Base-by-base conservation (phyloP, 2,888 invertebrate genomes). In the Malthinus seriepunctatus region DNA sequence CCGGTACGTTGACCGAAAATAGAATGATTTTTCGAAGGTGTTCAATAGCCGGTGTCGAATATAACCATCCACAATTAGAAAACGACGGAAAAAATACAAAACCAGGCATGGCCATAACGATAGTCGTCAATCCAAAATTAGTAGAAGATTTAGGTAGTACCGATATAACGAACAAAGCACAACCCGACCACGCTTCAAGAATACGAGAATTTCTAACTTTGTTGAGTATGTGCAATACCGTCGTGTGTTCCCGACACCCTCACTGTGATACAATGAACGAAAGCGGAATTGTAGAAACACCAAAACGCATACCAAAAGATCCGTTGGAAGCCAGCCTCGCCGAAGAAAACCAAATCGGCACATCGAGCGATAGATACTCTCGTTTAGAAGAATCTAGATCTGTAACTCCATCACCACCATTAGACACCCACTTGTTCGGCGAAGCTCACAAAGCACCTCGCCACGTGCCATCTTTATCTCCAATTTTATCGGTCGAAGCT, bases 1-100 rank as follows among this genome's bases (percentile, higher is more conserved):
- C 98, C 1, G 98, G 98, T 5, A 98, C 98, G 1, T 81, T 98
- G 55, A 98, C 98, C 0, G 97, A 97, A 79, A 98, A 98, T 78
- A 90, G 94, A 78, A 98, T 98, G 97, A 86, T 96, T 72, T 98
- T 98, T 79, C 86, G 94, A 55, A 84, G 92, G 47, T 97, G 97
- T 74, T 88, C 92, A 2, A 89, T 97, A 23, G 90, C 88, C 15
- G 97, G 95, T 0, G 85, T 89, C 37, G 95, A 97, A 79, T 97
- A 95, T 75, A 89, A 90, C 72, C 95, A 95, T 76, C 87, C 88
- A 1, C 84, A 89, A 23, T 84, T 90, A 5, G 87, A 89, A 62
- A 84, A 86, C 70, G 85, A 88, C 8, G 67, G 65, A 23, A 73
- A 79, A 80, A 42, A 70, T 77, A 0, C 84, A 82, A 46, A 72